Evolutionary conservation across 1,140 invertebrate species (phyloP).

Genomic region (Bombus difficillimus): DNA sequence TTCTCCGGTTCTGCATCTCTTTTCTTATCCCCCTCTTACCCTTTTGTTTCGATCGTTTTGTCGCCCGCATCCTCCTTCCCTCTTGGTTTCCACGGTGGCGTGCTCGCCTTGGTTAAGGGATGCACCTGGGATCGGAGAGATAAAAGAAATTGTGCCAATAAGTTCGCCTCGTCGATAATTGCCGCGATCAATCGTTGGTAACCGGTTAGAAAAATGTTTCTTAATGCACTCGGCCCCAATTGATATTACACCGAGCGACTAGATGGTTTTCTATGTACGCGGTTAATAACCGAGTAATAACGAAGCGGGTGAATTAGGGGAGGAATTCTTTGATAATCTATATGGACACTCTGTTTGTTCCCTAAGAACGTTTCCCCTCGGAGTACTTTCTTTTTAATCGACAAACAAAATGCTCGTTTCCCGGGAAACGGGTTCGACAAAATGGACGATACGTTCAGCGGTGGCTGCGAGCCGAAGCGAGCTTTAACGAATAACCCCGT

Average conservation of each 20-base stretch:
- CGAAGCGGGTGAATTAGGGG: background rate
- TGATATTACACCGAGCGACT: background rate
- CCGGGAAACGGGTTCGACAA: background rate
- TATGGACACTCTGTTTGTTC: background rate
- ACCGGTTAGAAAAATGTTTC: slow-evolving; percentile 23
- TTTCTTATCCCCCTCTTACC: background rate
- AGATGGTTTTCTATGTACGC: too few relatives aligned
- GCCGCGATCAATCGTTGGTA: slow-evolving; percentile 53
- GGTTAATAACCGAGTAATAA: background rate
- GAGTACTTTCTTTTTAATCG: background rate
- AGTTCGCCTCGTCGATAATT: slow-evolving; percentile 60
- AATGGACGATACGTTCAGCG: background rate
- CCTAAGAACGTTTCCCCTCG: background rate
- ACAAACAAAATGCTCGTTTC: slow-evolving; percentile 15
- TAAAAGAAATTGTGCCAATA: slow-evolving; percentile 70
- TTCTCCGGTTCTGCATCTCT: background rate
- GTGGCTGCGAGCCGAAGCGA: background rate
- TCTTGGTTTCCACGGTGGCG: background rate
- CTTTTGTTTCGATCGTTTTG: slow-evolving; percentile 3
- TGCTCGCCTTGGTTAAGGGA: slow-evolving; percentile 4
- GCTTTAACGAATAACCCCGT: background rate
- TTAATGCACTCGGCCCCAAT: slow-evolving; percentile 38
- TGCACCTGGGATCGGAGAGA: slow-evolving; percentile 65
- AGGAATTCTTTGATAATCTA: background rate
- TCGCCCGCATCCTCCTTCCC: background rate